Conservation (phyloP, 2,113 vertebrate species). For the Stomatorhinus ivindoensis region DNA sequence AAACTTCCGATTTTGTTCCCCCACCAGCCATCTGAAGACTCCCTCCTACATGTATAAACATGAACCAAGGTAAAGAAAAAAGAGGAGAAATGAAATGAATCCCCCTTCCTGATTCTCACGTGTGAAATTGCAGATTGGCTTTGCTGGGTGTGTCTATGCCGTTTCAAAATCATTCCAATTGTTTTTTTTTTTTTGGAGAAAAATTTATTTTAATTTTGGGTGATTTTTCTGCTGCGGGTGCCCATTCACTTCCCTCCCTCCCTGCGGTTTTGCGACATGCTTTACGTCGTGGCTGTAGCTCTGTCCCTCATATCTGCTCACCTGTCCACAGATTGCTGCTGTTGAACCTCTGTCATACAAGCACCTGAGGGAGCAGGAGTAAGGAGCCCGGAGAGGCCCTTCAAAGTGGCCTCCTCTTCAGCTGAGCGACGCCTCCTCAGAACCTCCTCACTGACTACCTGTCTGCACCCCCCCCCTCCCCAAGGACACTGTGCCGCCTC, state of each 20-base stretch:
- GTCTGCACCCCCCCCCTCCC: slow-evolving; percentile 16
- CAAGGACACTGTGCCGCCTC: not conserved
- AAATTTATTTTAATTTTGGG: not conserved
- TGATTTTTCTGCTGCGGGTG: not conserved
- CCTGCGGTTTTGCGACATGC: not conserved
- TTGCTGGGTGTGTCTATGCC: not conserved
- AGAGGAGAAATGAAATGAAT: not conserved
- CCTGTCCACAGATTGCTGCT: slow-evolving; percentile 43
- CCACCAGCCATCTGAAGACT: slow-evolving; percentile 50
- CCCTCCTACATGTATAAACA: slow-evolving; percentile 49
- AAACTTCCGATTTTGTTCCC: slow-evolving; percentile 46
- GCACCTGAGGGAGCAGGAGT: slow-evolving; percentile 51
- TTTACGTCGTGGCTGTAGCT: not conserved
- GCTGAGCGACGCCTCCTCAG: slow-evolving; percentile 1
- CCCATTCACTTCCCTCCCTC: not conserved
- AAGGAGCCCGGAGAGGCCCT: slow-evolving; percentile 28
- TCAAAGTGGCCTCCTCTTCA: not conserved
- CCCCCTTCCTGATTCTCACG: not conserved
- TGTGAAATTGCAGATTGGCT: not conserved
- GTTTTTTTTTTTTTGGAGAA: not conserved
- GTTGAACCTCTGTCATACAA: slow-evolving; percentile 62
- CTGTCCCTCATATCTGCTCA: not conserved
- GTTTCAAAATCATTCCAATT: not conserved
- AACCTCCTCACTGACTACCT: slow-evolving; percentile 26
- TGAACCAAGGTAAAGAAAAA: slow-evolving; percentile 41